Percentiles rank a stretch among this genome's conserved stretches.
Evolutionary conservation across 2,797 vertebrate species (phyloP).

Genomic region (Eulemur mongoz): DNA sequence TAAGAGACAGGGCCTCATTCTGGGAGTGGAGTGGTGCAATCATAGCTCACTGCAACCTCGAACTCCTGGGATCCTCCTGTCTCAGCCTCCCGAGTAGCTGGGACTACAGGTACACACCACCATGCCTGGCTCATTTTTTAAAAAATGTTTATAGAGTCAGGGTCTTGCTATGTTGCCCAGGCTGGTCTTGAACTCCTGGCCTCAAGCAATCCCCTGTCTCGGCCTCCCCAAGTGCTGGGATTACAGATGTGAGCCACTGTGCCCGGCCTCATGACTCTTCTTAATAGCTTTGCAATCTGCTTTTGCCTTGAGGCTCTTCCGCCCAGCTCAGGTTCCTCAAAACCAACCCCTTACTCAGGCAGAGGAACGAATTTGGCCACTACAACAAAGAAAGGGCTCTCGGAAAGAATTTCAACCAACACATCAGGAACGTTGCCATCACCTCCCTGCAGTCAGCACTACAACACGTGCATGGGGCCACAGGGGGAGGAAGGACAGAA

Average conservation of each 20-base stretch:
- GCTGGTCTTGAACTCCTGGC: background rate
- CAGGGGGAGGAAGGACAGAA: background rate
- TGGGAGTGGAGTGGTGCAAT: background rate
- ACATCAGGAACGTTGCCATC: accelerated
- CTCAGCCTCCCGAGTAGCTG: background rate
- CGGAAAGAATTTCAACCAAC: background rate
- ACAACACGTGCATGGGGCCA: accelerated
- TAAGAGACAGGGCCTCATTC: background rate
- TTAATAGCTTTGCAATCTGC: background rate
- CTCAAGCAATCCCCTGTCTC: background rate
- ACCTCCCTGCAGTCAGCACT: background rate
- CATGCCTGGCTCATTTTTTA: background rate
- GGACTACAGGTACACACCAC: background rate
- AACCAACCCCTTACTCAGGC: background rate
- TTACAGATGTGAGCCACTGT: background rate
- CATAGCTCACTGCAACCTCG: background rate
- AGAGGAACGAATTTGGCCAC: background rate
- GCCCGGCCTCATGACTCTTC: background rate
- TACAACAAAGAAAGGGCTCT: background rate
- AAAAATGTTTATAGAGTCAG: background rate
- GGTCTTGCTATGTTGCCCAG: background rate
- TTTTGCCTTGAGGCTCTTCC: background rate
- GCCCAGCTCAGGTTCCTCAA: background rate
- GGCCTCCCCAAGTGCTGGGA: background rate
- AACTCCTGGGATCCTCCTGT: background rate